Evolutionary conservation across 2,888 invertebrate species (phyloP).

Genomic region (Cryptus viduatorius): DNA sequence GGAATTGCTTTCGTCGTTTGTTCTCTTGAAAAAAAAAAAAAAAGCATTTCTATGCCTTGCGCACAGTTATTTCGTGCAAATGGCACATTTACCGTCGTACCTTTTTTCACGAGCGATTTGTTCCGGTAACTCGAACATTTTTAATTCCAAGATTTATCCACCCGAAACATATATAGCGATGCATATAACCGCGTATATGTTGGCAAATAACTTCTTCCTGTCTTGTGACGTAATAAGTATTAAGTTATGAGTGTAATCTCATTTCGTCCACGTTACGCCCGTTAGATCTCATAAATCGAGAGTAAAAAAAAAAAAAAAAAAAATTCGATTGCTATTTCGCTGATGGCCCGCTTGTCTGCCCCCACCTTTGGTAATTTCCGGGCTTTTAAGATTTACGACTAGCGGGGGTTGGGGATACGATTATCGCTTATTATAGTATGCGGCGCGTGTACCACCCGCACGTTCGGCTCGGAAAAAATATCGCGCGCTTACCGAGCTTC

Average conservation of each 20-base stretch:
- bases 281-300: constrained; percentile 21
- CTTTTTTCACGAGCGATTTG: constrained; percentile 7
- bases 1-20: constrained; percentile 46
- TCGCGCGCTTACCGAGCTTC: not conserved
- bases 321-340: constrained; percentile 24
- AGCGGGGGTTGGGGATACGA: constrained; percentile 7
- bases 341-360: constrained; percentile 5
- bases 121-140: not conserved
- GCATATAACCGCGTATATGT: not conserved
- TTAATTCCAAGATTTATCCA: not conserved
- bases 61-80: constrained; percentile 26
- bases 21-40: constrained; percentile 49
- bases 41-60: constrained; percentile 19
- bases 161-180: not conserved
- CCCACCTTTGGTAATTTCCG: constrained; percentile 3
- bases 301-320: constrained; percentile 1
- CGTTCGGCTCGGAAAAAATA: not conserved
- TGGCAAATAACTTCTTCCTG: constrained; percentile 1
- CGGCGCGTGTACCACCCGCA: not conserved
- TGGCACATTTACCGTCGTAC: constrained; percentile 8
- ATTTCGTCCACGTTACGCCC: constrained; percentile 11
- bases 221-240: constrained; percentile 1
- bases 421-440: constrained; percentile 49
- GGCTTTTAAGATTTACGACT: constrained; percentile 38
- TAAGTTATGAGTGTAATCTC: constrained; percentile 10